Conservation (phyloP, 2,888 invertebrate genomes). For the Nebria brevicollis region DNA sequence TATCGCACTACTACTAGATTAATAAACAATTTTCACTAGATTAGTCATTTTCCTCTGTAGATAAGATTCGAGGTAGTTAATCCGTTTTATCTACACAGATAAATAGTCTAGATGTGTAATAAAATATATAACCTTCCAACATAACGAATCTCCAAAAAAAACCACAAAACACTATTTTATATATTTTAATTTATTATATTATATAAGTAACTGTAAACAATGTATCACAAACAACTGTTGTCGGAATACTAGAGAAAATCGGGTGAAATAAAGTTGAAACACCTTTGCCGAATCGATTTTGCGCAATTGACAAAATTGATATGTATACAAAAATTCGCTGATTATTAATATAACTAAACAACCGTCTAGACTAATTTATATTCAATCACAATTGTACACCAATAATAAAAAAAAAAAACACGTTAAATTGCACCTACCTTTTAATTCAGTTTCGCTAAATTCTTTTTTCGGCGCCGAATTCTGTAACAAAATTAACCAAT, state of each 20-base stretch:
- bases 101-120: neutral
- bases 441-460: conserved; percentile 5
- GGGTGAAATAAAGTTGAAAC: neutral
- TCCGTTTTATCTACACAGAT: no score
- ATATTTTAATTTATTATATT: neutral
- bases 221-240: neutral
- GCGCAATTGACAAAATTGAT: neutral
- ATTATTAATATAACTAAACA: neutral
- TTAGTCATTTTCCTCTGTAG: no score
- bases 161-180: neutral
- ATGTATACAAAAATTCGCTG: neutral
- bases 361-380: neutral
- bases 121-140: neutral
- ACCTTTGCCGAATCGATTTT: neutral
- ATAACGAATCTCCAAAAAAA: neutral
- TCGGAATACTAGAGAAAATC: neutral
- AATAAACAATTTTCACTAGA: no score
- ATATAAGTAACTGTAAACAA: neutral
- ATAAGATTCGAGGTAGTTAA: no score
- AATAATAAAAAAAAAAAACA: no score
- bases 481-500: neutral
- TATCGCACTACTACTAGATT: no score
- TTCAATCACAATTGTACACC: no score
- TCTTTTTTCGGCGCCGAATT: conserved; percentile 7
- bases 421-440: neutral